Evolutionary conservation across 2,888 invertebrate genomes (phyloP).

Genomic region (Tetanocera ferruginea): DNA sequence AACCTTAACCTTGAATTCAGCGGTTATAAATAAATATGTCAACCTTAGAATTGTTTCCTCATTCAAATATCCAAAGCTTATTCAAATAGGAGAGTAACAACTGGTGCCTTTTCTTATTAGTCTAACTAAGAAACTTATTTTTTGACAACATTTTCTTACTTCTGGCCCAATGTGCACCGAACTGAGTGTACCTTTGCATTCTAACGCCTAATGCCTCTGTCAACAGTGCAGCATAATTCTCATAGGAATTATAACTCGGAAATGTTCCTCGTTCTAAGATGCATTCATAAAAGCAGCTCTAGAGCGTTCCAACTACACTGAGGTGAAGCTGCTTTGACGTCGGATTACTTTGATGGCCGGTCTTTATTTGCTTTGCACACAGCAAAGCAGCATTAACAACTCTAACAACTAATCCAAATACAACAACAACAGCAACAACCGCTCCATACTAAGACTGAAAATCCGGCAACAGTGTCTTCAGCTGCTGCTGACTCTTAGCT

Average conservation of each 20-base stretch:
- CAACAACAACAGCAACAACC: slow-evolving; percentile 5
- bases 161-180: neutral
- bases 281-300: slow-evolving; percentile 10
- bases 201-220: neutral
- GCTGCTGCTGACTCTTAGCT: slow-evolving; percentile 1
- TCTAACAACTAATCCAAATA: no score
- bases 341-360: neutral
- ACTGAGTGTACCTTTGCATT: neutral
- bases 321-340: neutral
- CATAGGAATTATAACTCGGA: slow-evolving; percentile 14
- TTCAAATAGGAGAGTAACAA: no score
- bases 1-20: no score
- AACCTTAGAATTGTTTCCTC: no score
- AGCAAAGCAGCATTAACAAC: slow-evolving; percentile 8
- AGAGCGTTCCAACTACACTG: slow-evolving; percentile 9
- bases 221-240: slow-evolving; percentile 15
- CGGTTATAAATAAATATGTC: no score
- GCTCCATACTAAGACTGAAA: neutral
- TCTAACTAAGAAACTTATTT: no score
- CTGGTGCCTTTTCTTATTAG: no score
- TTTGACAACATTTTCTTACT: no score
- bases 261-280: neutral
- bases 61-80: no score
- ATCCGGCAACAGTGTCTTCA: slow-evolving; percentile 2
- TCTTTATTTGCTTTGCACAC: neutral